Evolutionary conservation across 2,113 vertebrate genomes (phyloP), one percentile per base, ranked within the genome.

Genomic region (Caranx ignobilis): DNA sequence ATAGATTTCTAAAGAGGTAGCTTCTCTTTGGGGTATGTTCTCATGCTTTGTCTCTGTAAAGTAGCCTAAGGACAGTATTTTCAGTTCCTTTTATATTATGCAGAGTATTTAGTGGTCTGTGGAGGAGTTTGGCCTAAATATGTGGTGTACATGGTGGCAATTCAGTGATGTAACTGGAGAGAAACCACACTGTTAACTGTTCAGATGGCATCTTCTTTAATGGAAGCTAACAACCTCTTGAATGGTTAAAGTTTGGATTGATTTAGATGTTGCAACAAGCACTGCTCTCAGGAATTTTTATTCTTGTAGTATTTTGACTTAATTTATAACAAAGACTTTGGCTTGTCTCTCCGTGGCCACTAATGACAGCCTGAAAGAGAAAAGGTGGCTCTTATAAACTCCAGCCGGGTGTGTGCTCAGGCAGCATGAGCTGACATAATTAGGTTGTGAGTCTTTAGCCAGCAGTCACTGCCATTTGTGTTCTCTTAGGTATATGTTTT

Each of bases 21-120:
- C 79, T 87, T 63, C 19, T 85, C 80, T 81, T 75, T 62, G 61
- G 62, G 16, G 39, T 72, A 50, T 45, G 5, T 48, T 48, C 35
- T 71, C 32, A 26, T 59, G 52, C 41, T 37, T 76, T 41, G 52
- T 86, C 83, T 70, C 63, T 70, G 45, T 16, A 13, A 64, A 77
- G 47, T 39, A 68, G 43, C 62, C 43, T 43, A 7, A 75, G 47
- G 69, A 72, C 35, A 67, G 47, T 65, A 26, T 81, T 85, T 78
- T 89, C 76, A 63, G 66, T 91, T 90, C 31, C 11, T 67, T 84
- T 85, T 76, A 35, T 60, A 77, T 35, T 56, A 34, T 35, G 63
- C 71, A 55, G 67, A 74, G 56, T 74, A 62, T 76, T 47, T 34
- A 1, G 63, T 75, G 35, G 56, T 81, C 65, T 18, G 60, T 81